Evolutionary conservation across 2,797 vertebrate species (phyloP), one percentile per base, ranked within the genome.

Genomic region (Merluccius polli): DNA sequence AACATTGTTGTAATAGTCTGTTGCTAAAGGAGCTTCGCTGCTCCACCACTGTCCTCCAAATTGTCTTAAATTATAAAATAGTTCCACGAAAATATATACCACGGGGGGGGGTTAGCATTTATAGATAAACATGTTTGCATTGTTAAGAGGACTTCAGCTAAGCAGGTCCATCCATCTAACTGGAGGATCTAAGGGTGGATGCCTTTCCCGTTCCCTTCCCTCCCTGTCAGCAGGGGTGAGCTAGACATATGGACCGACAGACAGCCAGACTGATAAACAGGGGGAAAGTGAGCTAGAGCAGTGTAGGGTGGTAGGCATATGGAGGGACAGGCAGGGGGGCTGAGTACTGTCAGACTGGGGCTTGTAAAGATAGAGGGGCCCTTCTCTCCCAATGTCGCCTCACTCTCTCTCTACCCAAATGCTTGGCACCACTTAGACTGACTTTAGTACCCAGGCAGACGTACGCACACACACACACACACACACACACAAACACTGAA

Each of bases 401-500:
- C 36, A 71, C 73, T 35, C 41, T 41, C 73, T 76, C 70, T 31
- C 31, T 41, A 72, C 35, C 59, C 70, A 32, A 69, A 80, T 81
- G 76, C 44, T 63, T 70, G 75, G 73, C 75, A 82, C 29, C 81
- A 82, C 59, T 69, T 82, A 83, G 78, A 76, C 71, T 27, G 59
- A 24, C 59, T 65, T 65, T 12, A 4, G 59, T 27, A 65, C 59
- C 52, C 52, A 65, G 59, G 59, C 52, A 63, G 6, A 27, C 52
- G 11, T 9, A 63, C n/a, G 10, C 21, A n/a, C 52, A 9, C 52
- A 59, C 52, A 10, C 52, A 27, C n/a, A 63, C n/a, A 11, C n/a
- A 63, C 48, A 52, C 48, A 24, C 52, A 63, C 59, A 63, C 59
- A 10, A 3, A 65, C n/a, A 65, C 59, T 65, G 59, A 27, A 12